Evolutionary conservation across 2,888 invertebrate species (phyloP).

Genomic region (Stenchaetothrips biformis): DNA sequence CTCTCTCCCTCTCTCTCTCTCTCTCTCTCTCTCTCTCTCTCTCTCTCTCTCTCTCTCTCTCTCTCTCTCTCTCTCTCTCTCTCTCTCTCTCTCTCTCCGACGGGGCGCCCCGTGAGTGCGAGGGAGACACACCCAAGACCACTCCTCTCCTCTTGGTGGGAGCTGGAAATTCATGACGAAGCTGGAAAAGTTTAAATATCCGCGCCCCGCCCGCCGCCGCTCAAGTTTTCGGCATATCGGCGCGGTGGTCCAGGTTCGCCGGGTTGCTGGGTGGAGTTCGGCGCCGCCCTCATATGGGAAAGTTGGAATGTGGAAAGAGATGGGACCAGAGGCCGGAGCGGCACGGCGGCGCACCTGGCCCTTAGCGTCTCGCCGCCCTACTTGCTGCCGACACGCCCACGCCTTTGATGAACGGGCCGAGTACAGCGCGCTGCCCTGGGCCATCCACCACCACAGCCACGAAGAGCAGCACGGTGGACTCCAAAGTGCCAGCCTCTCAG

Average conservation of each 20-base stretch:
- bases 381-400: not conserved
- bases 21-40: not conserved
- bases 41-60: not conserved
- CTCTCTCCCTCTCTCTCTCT: not conserved
- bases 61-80: not conserved
- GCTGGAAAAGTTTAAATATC: conserved; percentile 6
- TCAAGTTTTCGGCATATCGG: not conserved
- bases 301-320: conserved; percentile 5
- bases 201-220: not conserved
- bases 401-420: not conserved
- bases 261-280: too few relatives aligned
- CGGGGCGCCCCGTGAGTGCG: not conserved
- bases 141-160: too few relatives aligned
- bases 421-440: not conserved
- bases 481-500: too few relatives aligned
- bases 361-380: not conserved
- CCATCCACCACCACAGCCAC: not conserved
- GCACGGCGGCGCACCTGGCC: not conserved
- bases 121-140: too few relatives aligned
- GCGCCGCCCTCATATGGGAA: not conserved
- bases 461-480: too few relatives aligned
- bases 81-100: not conserved
- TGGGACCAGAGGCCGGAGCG: not conserved
- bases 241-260: not conserved
- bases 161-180: not conserved